phyloP scores from a whole-genome alignment of 2,888 invertebrate genomes.

The Ochropleura leucogaster region DNA sequence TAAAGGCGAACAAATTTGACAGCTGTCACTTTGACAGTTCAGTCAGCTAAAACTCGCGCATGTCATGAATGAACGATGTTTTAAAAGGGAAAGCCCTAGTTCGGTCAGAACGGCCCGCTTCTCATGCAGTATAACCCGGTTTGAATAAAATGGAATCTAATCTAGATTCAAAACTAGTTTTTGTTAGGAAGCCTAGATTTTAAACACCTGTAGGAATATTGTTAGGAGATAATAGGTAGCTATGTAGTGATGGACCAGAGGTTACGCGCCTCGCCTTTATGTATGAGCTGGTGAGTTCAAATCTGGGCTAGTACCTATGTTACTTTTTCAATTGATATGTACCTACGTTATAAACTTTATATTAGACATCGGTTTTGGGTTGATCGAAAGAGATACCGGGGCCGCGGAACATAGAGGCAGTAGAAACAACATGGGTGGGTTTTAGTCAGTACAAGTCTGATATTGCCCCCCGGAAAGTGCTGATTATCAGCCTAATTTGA shows the following conservation, averaged over 20 bases:
- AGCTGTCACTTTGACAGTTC: constrained; percentile 19
- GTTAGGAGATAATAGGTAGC: background rate
- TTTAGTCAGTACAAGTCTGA: no score
- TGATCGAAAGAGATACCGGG: no score
- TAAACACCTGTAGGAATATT: background rate
- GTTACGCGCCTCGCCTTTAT: no score
- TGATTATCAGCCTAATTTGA: no score
- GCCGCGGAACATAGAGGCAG: no score
- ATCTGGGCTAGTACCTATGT: no score
- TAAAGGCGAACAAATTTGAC: constrained; percentile 2
- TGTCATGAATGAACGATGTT: constrained; percentile 13
- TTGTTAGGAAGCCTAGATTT: constrained; percentile 20
- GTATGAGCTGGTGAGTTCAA: no score
- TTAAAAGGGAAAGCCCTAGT: constrained; percentile 53
- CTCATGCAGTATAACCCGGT: constrained; percentile 45
- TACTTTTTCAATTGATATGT: no score
- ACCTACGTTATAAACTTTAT: no score
- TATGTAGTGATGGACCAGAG: background rate
- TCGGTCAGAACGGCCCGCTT: constrained; percentile 32
- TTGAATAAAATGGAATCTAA: constrained; percentile 29
- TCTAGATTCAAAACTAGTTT: constrained; percentile 18
- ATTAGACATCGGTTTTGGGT: no score
- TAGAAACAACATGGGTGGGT: no score
- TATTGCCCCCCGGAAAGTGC: no score
- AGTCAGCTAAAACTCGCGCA: constrained; percentile 9